These are phyloP conservation scores for Andricus curvator DNA, from an alignment of 2,888 invertebrate species.

Conservation along the genomic window DNA sequence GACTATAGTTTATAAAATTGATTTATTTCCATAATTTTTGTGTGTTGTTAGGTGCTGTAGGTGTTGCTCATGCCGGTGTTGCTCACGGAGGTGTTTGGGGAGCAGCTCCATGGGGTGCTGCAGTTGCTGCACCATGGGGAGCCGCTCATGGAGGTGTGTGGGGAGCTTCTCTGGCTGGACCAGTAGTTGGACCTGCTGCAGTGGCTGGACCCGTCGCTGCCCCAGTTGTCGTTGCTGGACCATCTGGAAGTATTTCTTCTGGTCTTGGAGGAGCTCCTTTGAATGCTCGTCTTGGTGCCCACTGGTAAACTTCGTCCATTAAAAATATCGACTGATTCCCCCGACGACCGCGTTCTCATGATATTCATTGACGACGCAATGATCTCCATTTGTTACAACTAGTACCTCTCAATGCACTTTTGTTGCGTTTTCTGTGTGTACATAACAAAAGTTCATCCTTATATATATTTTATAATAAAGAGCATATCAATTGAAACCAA, in stretches of 20 bases:
- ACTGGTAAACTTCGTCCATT: slow-evolving; percentile 61
- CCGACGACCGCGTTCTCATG: slow-evolving; percentile 58
- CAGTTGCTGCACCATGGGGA: background rate
- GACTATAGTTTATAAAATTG: background rate
- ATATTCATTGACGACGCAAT: slow-evolving; percentile 62
- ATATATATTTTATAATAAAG: slow-evolving; percentile 65
- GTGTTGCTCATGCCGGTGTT: background rate
- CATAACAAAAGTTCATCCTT: slow-evolving; percentile 63
- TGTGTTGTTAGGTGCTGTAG: background rate
- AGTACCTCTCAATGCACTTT: slow-evolving; percentile 66
- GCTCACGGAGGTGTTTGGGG: background rate
- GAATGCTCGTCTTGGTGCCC: slow-evolving; percentile 54
- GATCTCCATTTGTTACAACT: slow-evolving; percentile 70
- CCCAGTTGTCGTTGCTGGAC: slow-evolving; percentile 73
- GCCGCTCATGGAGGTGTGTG: background rate
- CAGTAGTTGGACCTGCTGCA: background rate
- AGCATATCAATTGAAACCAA: slow-evolving; percentile 55
- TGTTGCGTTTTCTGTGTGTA: slow-evolving; percentile 63
- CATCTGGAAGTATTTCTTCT: slow-evolving; percentile 71
- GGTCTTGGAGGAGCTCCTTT: background rate
- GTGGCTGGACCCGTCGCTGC: slow-evolving; percentile 69
- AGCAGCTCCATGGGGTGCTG: background rate
- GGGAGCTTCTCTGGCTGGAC: background rate
- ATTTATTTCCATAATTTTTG: background rate
- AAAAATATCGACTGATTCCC: slow-evolving; percentile 58